Conservation (phyloP, 2,888 invertebrate genomes). For the Hemithea aestivaria region DNA sequence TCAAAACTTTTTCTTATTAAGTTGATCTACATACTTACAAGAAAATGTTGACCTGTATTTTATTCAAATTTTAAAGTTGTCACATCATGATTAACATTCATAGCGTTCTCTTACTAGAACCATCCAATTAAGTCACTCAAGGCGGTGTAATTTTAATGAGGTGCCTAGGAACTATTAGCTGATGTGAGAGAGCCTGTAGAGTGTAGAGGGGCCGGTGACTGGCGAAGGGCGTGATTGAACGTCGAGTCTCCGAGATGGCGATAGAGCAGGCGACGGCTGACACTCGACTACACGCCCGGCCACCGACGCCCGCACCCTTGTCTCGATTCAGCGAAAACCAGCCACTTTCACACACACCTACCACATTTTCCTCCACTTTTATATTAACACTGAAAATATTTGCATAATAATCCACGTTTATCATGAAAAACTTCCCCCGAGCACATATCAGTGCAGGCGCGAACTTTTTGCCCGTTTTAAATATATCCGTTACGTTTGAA, state of each 20-base stretch:
- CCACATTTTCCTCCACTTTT: conserved; percentile 15
- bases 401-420: conserved; percentile 32
- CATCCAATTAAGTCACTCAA: conserved; percentile 21
- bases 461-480: conserved; percentile 46
- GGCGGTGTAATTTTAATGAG: conserved; percentile 33
- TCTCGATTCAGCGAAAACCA: conserved; percentile 28
- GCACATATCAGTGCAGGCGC: conserved; percentile 35
- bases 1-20: too few species aligned
- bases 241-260: conserved; percentile 38
- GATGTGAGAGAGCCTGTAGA: conserved; percentile 24
- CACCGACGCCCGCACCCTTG: conserved; percentile 25
- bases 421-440: conserved; percentile 36
- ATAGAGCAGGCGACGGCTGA: conserved; percentile 49
- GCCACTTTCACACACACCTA: conserved; percentile 17
- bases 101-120: conserved; percentile 5
- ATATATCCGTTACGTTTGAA: conserved; percentile 58
- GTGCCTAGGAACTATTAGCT: conserved; percentile 36
- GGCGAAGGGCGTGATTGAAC: conserved; percentile 39
- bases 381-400: conserved; percentile 26
- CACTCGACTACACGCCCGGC: conserved; percentile 28
- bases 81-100: too few species aligned
- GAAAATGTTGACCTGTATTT: too few species aligned
- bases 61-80: too few species aligned
- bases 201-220: conserved; percentile 44
- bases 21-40: too few species aligned